Percentiles rank a stretch among this genome's conserved stretches.
These are phyloP conservation scores for Melipona bicolor DNA, from an alignment of 2,888 invertebrate genomes.

Conservation along the genomic window DNA sequence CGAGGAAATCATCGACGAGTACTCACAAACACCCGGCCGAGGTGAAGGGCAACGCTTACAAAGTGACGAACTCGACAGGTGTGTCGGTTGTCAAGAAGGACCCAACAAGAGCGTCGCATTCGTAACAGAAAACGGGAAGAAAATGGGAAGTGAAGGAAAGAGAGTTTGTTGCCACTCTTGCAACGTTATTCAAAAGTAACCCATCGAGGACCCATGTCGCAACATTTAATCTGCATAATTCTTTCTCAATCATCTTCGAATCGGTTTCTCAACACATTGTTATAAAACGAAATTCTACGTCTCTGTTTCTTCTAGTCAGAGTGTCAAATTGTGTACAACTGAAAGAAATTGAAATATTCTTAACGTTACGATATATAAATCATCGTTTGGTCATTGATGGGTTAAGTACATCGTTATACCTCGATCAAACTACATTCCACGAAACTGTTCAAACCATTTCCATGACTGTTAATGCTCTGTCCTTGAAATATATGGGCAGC, in stretches of 20 bases:
- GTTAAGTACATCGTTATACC: slow-evolving; percentile 52
- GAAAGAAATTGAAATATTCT: too few species aligned
- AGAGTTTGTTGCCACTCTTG: slow-evolving; percentile 6
- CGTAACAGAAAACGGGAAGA: slow-evolving; percentile 67
- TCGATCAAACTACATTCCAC: slow-evolving; percentile 65
- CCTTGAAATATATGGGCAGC: background rate
- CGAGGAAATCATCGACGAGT: slow-evolving; percentile 86
- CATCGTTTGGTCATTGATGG: slow-evolving; percentile 1
- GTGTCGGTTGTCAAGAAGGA: slow-evolving; percentile 77
- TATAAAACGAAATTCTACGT: too few species aligned
- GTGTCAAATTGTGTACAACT: too few species aligned
- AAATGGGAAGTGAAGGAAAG: background rate
- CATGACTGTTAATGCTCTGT: slow-evolving; percentile 2
- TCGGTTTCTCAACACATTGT: too few species aligned
- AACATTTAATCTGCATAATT: too few species aligned
- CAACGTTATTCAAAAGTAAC: background rate
- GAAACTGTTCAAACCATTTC: slow-evolving; percentile 29
- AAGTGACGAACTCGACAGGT: slow-evolving; percentile 64
- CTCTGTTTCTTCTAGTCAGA: too few species aligned
- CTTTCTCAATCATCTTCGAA: too few species aligned
- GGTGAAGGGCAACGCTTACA: slow-evolving; percentile 82
- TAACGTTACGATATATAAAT: too few species aligned
- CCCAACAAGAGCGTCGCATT: slow-evolving; percentile 79
- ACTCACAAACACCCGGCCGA: slow-evolving; percentile 91
- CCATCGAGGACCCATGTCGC: too few species aligned